Evolutionary conservation across 2,888 invertebrate species (phyloP).

Genomic region (Sarcophaga subvicina): DNA sequence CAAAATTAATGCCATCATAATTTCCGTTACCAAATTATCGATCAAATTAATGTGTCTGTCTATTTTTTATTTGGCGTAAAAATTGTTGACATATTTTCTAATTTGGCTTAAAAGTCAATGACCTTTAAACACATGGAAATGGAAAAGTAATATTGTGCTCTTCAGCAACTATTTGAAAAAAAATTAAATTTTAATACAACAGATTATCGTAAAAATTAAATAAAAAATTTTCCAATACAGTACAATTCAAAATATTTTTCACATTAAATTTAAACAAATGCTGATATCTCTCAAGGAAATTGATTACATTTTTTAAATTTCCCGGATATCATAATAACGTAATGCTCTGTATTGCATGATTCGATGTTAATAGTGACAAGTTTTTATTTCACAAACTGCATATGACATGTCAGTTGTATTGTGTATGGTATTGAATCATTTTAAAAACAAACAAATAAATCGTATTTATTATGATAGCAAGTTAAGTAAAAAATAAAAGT

Average conservation of each 20-base stretch:
- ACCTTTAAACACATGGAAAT: no score
- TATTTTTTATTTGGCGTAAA: no score
- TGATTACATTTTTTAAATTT: background rate
- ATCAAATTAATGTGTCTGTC: no score
- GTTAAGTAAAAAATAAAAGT: conserved; percentile 5
- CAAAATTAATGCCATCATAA: no score
- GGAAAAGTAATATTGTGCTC: no score
- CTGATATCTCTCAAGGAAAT: background rate
- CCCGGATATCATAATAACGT: background rate
- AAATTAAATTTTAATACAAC: no score
- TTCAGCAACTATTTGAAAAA: no score
- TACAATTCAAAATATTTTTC: background rate
- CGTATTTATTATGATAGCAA: background rate
- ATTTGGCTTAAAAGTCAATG: no score
- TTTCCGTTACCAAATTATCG: no score
- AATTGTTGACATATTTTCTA: no score
- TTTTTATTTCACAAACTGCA: conserved; percentile 15
- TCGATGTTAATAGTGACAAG: background rate
- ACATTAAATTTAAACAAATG: background rate
- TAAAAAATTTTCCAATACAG: background rate
- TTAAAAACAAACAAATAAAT: conserved; percentile 2
- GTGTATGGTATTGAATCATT: conserved; percentile 24
- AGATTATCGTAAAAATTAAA: background rate
- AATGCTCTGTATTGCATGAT: background rate
- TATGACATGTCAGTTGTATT: conserved; percentile 13